A percentile compares a stretch with the other conserved stretches of the same genome.
Conservation (phyloP, 2,113 vertebrate species). For the Ibidorhyncha struthersii region DNA sequence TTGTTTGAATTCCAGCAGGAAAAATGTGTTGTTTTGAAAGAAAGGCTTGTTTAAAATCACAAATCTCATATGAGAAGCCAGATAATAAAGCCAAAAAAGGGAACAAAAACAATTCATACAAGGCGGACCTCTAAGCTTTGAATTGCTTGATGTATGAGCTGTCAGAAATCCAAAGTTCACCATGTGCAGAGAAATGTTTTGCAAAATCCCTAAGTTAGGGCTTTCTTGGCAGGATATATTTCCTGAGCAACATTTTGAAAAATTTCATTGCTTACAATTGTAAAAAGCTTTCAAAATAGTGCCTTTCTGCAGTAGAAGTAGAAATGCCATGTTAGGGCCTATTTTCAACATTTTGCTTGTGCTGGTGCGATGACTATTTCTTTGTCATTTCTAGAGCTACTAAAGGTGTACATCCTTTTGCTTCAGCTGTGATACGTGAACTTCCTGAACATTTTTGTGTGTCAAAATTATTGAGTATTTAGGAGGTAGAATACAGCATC, state of each 20-base stretch:
- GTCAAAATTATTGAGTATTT: not conserved
- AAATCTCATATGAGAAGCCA: constrained; percentile 41
- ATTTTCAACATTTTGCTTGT: not conserved
- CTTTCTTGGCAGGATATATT: constrained; percentile 30
- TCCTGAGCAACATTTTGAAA: constrained; percentile 35
- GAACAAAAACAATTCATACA: constrained; percentile 47
- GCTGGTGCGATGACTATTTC: not conserved
- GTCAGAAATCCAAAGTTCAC: constrained; percentile 54
- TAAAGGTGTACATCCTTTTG: not conserved
- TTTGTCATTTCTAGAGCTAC: not conserved
- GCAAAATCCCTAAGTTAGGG: constrained; percentile 38
- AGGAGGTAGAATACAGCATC: not conserved
- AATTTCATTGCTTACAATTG: not conserved
- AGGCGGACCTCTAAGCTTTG: constrained; percentile 40
- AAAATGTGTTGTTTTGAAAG: constrained; percentile 61
- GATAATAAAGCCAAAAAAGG: constrained; percentile 60
- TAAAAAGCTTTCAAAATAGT: not conserved
- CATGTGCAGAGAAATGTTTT: constrained; percentile 46
- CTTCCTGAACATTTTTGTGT: not conserved
- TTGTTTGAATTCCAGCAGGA: constrained; percentile 62
- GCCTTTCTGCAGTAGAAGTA: not conserved
- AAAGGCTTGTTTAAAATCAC: constrained; percentile 54
- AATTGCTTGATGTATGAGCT: constrained; percentile 46
- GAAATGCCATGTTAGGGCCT: not conserved
- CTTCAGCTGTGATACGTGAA: not conserved